phyloP scores from a whole-genome alignment of 2,113 vertebrate genomes.

The Orthonyx spaldingii region DNA sequence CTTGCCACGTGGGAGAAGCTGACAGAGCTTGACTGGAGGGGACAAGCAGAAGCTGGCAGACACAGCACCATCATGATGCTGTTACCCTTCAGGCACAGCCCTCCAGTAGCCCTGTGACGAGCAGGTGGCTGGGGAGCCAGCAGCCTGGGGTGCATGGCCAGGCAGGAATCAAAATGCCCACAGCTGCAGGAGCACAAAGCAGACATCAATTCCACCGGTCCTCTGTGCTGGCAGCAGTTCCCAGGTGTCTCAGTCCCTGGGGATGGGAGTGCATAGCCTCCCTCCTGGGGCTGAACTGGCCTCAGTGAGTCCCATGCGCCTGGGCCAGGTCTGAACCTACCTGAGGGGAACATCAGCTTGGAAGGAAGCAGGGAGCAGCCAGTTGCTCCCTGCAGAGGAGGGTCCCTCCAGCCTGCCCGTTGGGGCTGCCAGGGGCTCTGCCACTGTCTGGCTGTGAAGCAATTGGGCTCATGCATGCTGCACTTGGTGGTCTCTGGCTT shows the following conservation, averaged over 20 bases:
- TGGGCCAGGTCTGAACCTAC: not conserved
- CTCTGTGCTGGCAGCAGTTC: rapidly evolving
- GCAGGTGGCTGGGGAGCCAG: not conserved
- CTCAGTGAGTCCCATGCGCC: not conserved
- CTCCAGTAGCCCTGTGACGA: not conserved
- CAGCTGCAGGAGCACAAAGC: not conserved
- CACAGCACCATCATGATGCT: not conserved
- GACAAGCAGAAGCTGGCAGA: not conserved
- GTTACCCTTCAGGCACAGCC: not conserved
- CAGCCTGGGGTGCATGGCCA: not conserved
- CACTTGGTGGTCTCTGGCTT: not conserved
- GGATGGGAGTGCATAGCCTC: not conserved
- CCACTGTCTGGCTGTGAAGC: not conserved
- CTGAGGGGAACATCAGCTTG: not conserved
- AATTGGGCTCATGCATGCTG: not conserved
- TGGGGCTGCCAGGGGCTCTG: not conserved
- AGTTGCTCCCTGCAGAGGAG: not conserved
- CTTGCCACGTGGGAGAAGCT: not conserved
- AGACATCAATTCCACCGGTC: not conserved
- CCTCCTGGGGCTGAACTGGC: not conserved
- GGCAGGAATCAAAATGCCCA: not conserved
- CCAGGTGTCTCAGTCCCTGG: not conserved
- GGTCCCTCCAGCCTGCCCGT: not conserved
- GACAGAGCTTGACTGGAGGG: not conserved
- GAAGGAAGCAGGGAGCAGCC: not conserved